Evolutionary conservation across 2,113 vertebrate genomes (phyloP), one percentile per base, ranked within the genome.

Genomic region (Turdus rufiventris): DNA sequence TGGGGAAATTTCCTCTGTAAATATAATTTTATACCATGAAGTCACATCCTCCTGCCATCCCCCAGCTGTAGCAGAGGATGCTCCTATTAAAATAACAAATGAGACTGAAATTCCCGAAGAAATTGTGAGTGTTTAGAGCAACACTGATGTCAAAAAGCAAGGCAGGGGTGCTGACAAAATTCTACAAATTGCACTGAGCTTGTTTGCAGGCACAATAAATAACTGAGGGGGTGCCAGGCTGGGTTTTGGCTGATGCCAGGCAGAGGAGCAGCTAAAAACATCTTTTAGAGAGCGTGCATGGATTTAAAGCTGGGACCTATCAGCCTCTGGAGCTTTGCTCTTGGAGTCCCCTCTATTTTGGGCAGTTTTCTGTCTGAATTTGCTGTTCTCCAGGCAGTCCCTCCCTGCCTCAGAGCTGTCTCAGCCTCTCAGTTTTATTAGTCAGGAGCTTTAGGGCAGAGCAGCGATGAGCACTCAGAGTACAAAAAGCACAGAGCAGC

Each of bases 251-350:
- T 61, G 24, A 4, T 8, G 16, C 0, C 66, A 57, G 43, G 62
- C 48, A 48, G 43, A 54, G 7, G 40, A 67, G 47, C 2, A 57
- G 12, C 10, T 10, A 6, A 14, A 29, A 29, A 12, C 20, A 45
- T 13, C 20, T 2, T 31, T 43, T 3, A 3, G 12, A 16, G 16
- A 31, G 45, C 0, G 8, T 6, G 8, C 13, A 60, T 14, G 0
- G 3, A 60, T 43, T 12, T 4, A 42, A 67, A 42, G 40, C 31
- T 10, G 8, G 18, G 1, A 6, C 42, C 53, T 47, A 50, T n/a
- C 6, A 12, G 60, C 36, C 51, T 72, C 6, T 51, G 71, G 50
- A 56, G 3, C 29, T 75, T 5, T 38, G 34, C 67, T 58, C 36
- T 47, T 11, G 19, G 54, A 20, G 5, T 24, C 28, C 72, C 9